Conservation (phyloP, 2,797 vertebrate species). For the Chrysocyon brachyurus region DNA sequence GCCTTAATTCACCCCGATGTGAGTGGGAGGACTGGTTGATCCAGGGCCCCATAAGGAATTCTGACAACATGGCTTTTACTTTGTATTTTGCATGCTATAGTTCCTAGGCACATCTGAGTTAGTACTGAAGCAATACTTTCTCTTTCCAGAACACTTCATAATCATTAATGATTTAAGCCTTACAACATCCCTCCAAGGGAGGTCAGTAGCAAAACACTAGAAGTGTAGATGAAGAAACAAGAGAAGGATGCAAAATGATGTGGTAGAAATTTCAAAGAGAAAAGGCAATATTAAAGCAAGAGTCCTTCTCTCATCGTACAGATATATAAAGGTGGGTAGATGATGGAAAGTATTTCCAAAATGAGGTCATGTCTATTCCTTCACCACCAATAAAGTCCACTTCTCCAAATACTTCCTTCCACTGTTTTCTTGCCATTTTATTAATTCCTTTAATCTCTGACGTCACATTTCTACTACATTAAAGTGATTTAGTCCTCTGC, state of each 20-base stretch:
- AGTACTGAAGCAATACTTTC: constrained; percentile 51
- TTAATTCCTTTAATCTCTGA: constrained; percentile 10
- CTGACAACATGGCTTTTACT: constrained; percentile 48
- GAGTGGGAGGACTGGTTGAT: constrained; percentile 24
- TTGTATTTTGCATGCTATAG: background rate
- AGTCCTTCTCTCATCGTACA: background rate
- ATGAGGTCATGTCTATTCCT: background rate
- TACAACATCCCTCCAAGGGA: constrained; percentile 67
- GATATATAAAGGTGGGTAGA: background rate
- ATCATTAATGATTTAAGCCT: constrained; percentile 75
- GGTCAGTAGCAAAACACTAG: constrained; percentile 67
- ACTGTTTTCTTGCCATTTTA: background rate
- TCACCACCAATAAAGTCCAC: background rate
- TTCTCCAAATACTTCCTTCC: background rate
- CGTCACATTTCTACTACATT: background rate
- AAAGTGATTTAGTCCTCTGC: background rate
- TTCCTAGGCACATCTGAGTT: constrained; percentile 34
- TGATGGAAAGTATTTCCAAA: background rate
- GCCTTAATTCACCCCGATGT: constrained; percentile 68
- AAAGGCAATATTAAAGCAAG: background rate
- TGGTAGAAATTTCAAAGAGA: background rate
- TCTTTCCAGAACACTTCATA: constrained; percentile 66
- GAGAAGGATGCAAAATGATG: constrained; percentile 54
- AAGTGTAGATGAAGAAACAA: constrained; percentile 35
- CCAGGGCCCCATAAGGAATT: background rate